These are phyloP conservation scores for Graphium colonna DNA, from an alignment of 2,888 invertebrate genomes.

Conservation along the genomic window DNA sequence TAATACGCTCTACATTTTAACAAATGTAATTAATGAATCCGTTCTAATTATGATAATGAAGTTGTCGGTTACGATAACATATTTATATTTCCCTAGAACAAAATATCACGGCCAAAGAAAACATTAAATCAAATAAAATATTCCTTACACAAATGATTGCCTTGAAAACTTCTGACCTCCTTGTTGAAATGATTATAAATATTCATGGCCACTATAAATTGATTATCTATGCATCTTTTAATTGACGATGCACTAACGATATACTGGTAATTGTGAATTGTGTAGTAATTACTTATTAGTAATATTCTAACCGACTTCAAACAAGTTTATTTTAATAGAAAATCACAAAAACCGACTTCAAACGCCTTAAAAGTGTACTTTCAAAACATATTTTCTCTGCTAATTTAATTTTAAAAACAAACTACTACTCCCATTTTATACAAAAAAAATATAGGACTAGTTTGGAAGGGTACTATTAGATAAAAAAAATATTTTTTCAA, in stretches of 20 bases:
- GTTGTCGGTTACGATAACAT: neutral
- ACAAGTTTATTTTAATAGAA: no score
- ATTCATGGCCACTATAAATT: slow-evolving; percentile 13
- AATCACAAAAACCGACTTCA: no score
- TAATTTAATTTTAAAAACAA: no score
- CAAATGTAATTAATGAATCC: neutral
- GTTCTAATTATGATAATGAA: neutral
- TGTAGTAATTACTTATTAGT: no score
- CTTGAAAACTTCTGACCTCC: slow-evolving; percentile 23
- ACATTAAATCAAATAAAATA: neutral
- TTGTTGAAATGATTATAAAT: slow-evolving; percentile 14
- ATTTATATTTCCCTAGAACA: neutral
- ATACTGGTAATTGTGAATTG: neutral
- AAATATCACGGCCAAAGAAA: slow-evolving; percentile 1
- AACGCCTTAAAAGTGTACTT: no score
- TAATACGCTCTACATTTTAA: no score
- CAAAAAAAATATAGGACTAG: no score
- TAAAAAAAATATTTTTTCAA: no score
- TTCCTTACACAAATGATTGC: slow-evolving; percentile 20
- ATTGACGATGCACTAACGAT: neutral
- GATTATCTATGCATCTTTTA: slow-evolving; percentile 20
- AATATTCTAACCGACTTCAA: no score
- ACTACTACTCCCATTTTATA: no score
- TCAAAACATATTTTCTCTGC: no score
- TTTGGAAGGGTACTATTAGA: no score